Base-by-base conservation (phyloP, 2,113 vertebrate species). In the Hippoglossus stenolepis region DNA sequence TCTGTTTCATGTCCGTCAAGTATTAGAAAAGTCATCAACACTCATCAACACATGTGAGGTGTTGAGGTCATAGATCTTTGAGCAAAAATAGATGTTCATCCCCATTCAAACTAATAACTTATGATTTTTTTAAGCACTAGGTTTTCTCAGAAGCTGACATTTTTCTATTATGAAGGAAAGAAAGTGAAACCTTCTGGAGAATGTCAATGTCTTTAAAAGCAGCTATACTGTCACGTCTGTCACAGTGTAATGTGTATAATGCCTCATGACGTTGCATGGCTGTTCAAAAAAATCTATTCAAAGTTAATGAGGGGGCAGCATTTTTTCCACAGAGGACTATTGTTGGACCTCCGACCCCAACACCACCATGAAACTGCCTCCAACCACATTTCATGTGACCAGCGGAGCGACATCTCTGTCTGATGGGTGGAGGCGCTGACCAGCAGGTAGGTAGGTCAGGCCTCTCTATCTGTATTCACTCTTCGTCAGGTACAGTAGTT, bases 401-500 rank as follows among this genome's bases (percentile, higher is more conserved):
- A 43, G 40, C 10, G 12, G 40, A 43, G 10, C 10, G 40, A 43
- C 40, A 11, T 43, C 40, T 43, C 40, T 12, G 40, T 43, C 40
- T 43, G 12, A 43, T 43, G 40, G 40, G 40, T 43, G 40, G 40
- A 43, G 40, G 40, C 40, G 12, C 12, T 43, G 40, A 11, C 11
- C 40, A 12, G 40, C 40, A 43, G 2, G 40, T 13, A 43, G 40
- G 40, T 12, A 43, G 40, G 40, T 43, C 24, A 28, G 75, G 63
- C 45, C 4, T 49, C 45, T 49, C 45, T 49, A 11, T 43, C 10
- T 43, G 40, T 43, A 43, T 11, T 53, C 51, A 53, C 70, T 73
- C 77, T 13, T 13, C 54, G 26, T 78, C 60, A 71, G 66, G 58
- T 75, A 80, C 79, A 75, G 84, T 69, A 56, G 24, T 63, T 45